These are phyloP conservation scores for Cheilosia soror DNA, from an alignment of 2,888 invertebrate genomes.

Conservation along the genomic window DNA sequence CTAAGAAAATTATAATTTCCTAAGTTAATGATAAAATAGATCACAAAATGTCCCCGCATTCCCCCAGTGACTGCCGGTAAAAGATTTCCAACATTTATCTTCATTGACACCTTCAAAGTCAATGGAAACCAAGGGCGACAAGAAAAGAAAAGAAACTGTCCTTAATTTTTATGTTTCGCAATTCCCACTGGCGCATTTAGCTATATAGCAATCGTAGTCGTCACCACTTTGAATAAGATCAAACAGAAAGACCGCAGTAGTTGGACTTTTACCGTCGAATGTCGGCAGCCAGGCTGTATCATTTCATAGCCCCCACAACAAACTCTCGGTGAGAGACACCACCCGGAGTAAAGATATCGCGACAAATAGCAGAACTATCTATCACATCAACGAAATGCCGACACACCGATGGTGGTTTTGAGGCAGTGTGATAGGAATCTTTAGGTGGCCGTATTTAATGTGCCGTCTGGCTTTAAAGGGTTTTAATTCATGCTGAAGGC, in stretches of 20 bases:
- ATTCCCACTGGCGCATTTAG: conserved; percentile 56
- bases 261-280: conserved; percentile 39
- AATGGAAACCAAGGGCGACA: background rate
- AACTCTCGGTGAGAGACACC: conserved; percentile 63
- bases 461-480: conserved; percentile 61
- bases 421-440: conserved; percentile 62
- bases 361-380: conserved; percentile 74
- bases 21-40: conserved; percentile 33
- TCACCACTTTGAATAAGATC: conserved; percentile 57
- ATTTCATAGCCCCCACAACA: conserved; percentile 4
- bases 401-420: conserved; percentile 35
- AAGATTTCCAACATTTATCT: conserved; percentile 31
- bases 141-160: conserved; percentile 31
- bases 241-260: conserved; percentile 66
- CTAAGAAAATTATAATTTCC: background rate
- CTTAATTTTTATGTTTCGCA: conserved; percentile 57
- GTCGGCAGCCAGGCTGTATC: conserved; percentile 22
- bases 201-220: conserved; percentile 13
- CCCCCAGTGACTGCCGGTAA: background rate
- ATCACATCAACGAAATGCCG: conserved; percentile 70
- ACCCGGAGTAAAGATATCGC: conserved; percentile 73
- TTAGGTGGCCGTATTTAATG: conserved; percentile 66
- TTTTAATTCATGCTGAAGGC: conserved; percentile 70
- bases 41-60: conserved; percentile 18
- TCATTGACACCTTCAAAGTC: conserved; percentile 40